Base-by-base conservation (phyloP, 2,113 vertebrate species). In the Camarhynchus parvulus region DNA sequence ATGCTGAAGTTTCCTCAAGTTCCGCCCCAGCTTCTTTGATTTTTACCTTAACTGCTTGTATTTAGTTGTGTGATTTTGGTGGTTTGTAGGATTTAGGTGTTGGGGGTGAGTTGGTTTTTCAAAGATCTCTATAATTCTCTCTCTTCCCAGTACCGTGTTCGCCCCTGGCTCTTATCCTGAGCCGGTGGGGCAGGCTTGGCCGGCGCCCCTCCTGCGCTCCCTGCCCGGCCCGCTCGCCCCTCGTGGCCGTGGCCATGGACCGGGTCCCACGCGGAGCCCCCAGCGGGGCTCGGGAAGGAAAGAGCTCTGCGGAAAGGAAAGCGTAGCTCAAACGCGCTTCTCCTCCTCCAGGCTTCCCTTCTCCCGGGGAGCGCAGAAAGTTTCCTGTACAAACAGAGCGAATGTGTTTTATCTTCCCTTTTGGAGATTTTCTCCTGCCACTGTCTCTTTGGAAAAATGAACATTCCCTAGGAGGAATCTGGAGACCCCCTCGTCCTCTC, bases 321-420 rank as follows among this genome's bases (percentile, higher is more conserved):
- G 11, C 1, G 3, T 33, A 11, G 7, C 31, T 68, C 50, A 37
- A 24, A 63, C 0, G 5, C 25, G 0, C 15, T 84, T 87, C n/a
- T 39, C 8, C 9, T 15, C 7, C 0, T 2, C 9, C 28, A 33
- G 10, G 14, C 17, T 76, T 25, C 15, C 9, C 24, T 44, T 37
- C 5, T 2, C 11, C 27, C 19, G 11, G 24, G 41, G 8, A 44
- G 8, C 17, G 3, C 16, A 15, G 15, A 24, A 91, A 87, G 3
- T 68, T 88, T 79, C 23, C 12, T 1, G 1, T 59, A n/a, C 6
- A 5, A 79, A 35, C 10, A 25, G 3, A 50, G 5, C 5, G 35
- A 46, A 69, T 18, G 2, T 50, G 5, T n/a, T 87, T 83, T 74
- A 27, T 70, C 31, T 14, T 31, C 10, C 13, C 20, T 77, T 72